Evolutionary conservation across 2,888 invertebrate genomes (phyloP).

Genomic region (Meloe dianella): DNA sequence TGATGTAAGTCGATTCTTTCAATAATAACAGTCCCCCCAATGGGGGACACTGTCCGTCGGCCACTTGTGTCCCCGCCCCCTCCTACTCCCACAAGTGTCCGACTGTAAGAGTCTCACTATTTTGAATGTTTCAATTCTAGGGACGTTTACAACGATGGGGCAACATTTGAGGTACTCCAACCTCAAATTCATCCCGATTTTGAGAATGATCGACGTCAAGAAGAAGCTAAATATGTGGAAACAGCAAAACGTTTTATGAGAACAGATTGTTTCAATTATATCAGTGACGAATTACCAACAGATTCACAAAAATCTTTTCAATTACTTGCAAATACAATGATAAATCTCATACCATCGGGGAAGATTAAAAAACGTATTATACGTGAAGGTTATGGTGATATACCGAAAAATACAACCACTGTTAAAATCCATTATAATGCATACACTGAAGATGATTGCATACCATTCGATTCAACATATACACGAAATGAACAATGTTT

Average conservation of each 20-base stretch:
- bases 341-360: constrained; percentile 62
- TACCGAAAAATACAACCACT: constrained; percentile 63
- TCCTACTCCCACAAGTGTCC: too few species aligned
- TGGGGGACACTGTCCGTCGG: too few species aligned
- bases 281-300: neutral
- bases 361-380: constrained; percentile 67
- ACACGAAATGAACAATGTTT: constrained; percentile 61
- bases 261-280: constrained; percentile 21
- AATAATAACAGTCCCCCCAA: too few species aligned
- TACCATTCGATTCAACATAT: constrained; percentile 76
- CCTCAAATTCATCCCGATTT: neutral
- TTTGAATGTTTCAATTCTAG: constrained; percentile 13
- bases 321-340: constrained; percentile 63
- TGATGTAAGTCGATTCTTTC: neutral
- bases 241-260: constrained; percentile 16
- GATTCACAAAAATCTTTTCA: constrained; percentile 60
- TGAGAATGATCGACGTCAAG: constrained; percentile 1
- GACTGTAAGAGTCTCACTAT: too few species aligned
- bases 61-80: too few species aligned
- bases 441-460: constrained; percentile 71
- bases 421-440: constrained; percentile 74
- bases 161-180: constrained; percentile 18
- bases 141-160: constrained; percentile 18
- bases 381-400: constrained; percentile 66
- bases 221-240: constrained; percentile 14